A percentile compares a stretch with the other conserved stretches of the same genome.
Evolutionary conservation across 2,888 invertebrate species (phyloP).

Genomic region (Poecilobothrus nobilitatus): DNA sequence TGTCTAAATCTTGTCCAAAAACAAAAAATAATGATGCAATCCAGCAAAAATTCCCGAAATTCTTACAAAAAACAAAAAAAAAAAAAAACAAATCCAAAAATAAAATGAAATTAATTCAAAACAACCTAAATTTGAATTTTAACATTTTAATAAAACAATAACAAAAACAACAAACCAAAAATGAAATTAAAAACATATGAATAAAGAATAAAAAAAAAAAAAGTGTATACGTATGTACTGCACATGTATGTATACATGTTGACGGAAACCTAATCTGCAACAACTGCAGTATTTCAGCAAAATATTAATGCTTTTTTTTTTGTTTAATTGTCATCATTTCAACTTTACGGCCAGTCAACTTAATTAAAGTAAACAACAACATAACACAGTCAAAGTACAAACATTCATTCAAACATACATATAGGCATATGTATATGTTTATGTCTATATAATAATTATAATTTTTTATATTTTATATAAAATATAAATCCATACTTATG

Average conservation of each 20-base stretch:
- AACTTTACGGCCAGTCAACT: conserved; percentile 6
- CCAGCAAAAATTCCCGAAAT: background rate
- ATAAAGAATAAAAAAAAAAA: no score
- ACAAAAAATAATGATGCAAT: background rate
- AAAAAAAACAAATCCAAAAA: background rate
- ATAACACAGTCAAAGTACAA: background rate
- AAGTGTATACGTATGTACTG: no score
- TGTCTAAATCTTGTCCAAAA: background rate
- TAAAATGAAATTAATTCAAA: background rate
- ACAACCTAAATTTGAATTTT: background rate
- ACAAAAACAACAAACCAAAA: background rate
- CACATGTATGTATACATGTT: no score
- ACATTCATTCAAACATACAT: background rate
- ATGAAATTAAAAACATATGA: background rate
- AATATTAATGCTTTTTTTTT: background rate
- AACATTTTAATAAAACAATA: background rate
- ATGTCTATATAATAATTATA: background rate
- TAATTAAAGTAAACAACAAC: conserved; percentile 1
- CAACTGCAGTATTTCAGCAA: background rate
- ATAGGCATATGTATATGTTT: background rate
- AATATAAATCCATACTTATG: no score
- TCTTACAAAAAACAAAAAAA: background rate
- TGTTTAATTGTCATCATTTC: background rate
- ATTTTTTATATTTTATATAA: no score
- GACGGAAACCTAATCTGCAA: background rate